A percentile compares a stretch with the other conserved stretches of the same genome.
phyloP scores from a whole-genome alignment of 2,113 vertebrate genomes.

The Arothron firmamentum region DNA sequence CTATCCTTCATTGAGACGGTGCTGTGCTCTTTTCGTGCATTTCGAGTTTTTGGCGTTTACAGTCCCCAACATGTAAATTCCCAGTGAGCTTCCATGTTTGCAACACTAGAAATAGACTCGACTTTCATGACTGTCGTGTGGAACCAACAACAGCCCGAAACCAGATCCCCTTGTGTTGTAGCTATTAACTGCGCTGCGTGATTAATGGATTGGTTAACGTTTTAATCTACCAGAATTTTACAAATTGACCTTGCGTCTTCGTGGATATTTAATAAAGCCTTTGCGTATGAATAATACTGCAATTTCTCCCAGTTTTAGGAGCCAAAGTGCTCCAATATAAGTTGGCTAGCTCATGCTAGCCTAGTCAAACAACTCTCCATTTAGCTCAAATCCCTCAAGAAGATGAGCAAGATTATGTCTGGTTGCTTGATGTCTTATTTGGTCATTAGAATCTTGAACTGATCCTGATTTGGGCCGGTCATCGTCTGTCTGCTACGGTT shows the following conservation, averaged over 20 bases:
- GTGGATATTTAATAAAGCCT: no score
- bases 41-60: neutral
- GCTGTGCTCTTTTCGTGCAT: no score
- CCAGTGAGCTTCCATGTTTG: neutral
- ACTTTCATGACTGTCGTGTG: constrained; percentile 38
- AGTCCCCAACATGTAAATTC: constrained; percentile 32
- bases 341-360: constrained; percentile 59
- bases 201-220: neutral
- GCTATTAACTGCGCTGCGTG: constrained; percentile 1
- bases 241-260: neutral
- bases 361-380: constrained; percentile 27
- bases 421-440: constrained; percentile 26
- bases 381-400: constrained; percentile 14
- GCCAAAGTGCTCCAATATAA: constrained; percentile 19
- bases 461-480: no score
- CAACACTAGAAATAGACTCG: constrained; percentile 43
- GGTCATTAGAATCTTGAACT: constrained; percentile 5
- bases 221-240: neutral
- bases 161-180: constrained; percentile 11
- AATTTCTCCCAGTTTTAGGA: neutral
- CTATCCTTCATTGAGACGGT: no score
- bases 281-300: neutral
- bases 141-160: constrained; percentile 27
- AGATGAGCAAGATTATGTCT: constrained; percentile 1
- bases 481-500: no score